Evolutionary conservation across 1,140 invertebrate species (phyloP).

Genomic region (Macrosteles quadrilineatus): DNA sequence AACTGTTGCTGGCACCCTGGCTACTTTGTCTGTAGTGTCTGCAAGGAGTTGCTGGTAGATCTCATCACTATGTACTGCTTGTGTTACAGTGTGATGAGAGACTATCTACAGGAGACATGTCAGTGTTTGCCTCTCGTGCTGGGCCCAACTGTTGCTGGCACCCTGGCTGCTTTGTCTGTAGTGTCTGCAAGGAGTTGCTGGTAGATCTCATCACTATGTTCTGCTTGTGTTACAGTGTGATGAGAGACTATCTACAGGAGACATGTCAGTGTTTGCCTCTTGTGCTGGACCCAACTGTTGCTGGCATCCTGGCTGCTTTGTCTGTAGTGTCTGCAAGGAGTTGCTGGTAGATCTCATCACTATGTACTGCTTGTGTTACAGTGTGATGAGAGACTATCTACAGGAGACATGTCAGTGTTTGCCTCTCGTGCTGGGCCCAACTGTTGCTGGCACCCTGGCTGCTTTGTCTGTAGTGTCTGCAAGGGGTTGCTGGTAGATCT

Average conservation of each 20-base stretch:
- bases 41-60: too few relatives aligned
- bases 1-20: constrained; percentile 64
- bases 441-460: constrained; percentile 93
- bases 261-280: constrained; percentile 89
- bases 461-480: constrained; percentile 91
- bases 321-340: constrained; percentile 88
- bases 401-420: constrained; percentile 88
- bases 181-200: too few relatives aligned
- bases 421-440: constrained; percentile 84
- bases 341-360: constrained; percentile 96
- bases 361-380: constrained; percentile 69
- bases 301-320: constrained; percentile 95
- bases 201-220: too few relatives aligned
- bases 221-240: constrained; percentile 68
- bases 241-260: constrained; percentile 75
- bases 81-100: constrained; percentile 75
- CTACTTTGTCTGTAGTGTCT: constrained; percentile 89
- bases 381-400: constrained; percentile 79
- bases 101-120: constrained; percentile 84
- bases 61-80: constrained; percentile 58
- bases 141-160: constrained; percentile 86
- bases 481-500: too few relatives aligned
- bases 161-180: constrained; percentile 91
- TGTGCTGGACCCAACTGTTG: constrained; percentile 77
- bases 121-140: constrained; percentile 83